Base-by-base conservation (phyloP, 2,113 vertebrate genomes). In the Zosterops borbonicus region DNA sequence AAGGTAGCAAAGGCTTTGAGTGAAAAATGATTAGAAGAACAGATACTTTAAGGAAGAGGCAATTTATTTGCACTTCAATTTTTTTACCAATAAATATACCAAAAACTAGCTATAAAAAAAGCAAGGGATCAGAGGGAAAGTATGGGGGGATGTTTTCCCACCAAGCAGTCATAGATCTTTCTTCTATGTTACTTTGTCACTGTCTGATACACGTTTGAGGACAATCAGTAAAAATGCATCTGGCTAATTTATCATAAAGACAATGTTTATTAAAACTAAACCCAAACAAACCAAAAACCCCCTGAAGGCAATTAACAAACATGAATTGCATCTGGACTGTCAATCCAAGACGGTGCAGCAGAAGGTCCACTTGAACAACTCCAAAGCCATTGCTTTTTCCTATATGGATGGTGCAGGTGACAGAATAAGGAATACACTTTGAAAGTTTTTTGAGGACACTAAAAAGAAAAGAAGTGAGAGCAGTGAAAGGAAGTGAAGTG, bases 261-360 rank as follows among this genome's bases (percentile, higher is more conserved):
- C 8, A 22, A 28, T 4, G 4, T 53, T 78, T 50, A 5, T 78
- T 56, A 77, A 93, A 41, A 8, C 5, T n/a, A 53, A 77, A 42
- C 1, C 12, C 21, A 69, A 41, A 4, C 12, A 59, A 75, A 3
- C 1, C 5, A 63, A 50, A 55, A 81, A 3, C 1, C 4, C 5
- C 68, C 28, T 3, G 4, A 37, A 84, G 10, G 11, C 15, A n/a
- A 44, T 65, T 65, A 78, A 28, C 7, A 83, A 67, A 37, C 28
- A 25, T 6, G 14, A 37, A n/a, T 46, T 52, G 10, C 28, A 27
- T 2, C 16, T 27, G 12, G 47, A 5, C 17, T 39, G 18, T 65
- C 42, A n/a, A 19, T 81, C 24, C 19, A 27, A 58, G 22, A 33
- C 5, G n/a, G 9, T 0, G 6, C 49, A 74, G 24, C 33, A 69